Evolutionary conservation across 2,113 vertebrate species (phyloP).

Genomic region (Blennius ocellaris): DNA sequence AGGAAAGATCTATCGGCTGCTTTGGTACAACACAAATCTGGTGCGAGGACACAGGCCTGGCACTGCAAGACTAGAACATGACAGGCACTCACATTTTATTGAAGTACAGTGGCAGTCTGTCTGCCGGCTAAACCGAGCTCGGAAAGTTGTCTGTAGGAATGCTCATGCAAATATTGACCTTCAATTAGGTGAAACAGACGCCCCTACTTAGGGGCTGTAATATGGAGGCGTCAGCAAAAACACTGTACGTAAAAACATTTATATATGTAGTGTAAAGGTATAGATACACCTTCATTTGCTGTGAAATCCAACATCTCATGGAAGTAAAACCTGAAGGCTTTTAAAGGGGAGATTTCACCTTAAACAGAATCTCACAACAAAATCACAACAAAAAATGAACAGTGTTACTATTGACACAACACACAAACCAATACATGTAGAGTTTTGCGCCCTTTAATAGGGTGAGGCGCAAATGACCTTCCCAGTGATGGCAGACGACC

Average conservation of each 20-base stretch:
- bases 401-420: not conserved
- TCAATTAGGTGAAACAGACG: constrained; percentile 73
- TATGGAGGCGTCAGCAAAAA: constrained; percentile 71
- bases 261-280: constrained; percentile 56
- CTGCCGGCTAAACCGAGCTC: constrained; percentile 46
- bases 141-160: constrained; percentile 71
- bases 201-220: constrained; percentile 61
- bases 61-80: constrained; percentile 41
- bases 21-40: constrained; percentile 8
- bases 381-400: constrained; percentile 46
- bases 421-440: constrained; percentile 12
- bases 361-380: constrained; percentile 45
- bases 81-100: constrained; percentile 56
- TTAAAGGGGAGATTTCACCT: constrained; percentile 31
- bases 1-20: constrained; percentile 14
- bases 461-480: constrained; percentile 61
- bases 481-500: constrained; percentile 62
- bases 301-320: constrained; percentile 42
- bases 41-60: constrained; percentile 17
- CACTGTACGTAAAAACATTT: constrained; percentile 57
- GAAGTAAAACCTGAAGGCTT: not conserved
- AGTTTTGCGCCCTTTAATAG: constrained; percentile 39
- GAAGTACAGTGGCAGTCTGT: constrained; percentile 68
- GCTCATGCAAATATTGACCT: constrained; percentile 80
- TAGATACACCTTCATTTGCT: constrained; percentile 50